These are phyloP conservation scores for Smutsia gigantea DNA, from an alignment of 2,797 vertebrate genomes.

Conservation along the genomic window DNA sequence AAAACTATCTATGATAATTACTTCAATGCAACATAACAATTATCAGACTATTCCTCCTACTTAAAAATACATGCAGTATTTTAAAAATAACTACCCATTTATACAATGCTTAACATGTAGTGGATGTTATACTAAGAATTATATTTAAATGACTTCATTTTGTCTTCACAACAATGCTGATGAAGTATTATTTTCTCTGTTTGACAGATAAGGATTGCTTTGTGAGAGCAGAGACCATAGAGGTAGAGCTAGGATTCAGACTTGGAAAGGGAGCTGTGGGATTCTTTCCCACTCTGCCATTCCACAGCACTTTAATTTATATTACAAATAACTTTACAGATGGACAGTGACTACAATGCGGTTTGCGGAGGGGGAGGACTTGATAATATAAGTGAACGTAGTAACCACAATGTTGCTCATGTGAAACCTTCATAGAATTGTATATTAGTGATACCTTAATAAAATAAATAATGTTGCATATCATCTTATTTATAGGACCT, in stretches of 20 bases:
- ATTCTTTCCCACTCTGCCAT: accelerated
- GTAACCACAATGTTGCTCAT: too few species aligned
- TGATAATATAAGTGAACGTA: too few species aligned
- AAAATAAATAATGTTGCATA: too few species aligned
- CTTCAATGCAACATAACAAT: not conserved
- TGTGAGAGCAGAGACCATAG: not conserved
- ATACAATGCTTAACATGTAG: not conserved
- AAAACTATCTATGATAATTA: not conserved
- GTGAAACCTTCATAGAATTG: too few species aligned
- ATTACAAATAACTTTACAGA: not conserved
- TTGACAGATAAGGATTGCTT: not conserved
- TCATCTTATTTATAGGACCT: too few species aligned
- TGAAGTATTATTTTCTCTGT: not conserved
- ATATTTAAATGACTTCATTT: not conserved
- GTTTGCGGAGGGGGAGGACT: too few species aligned
- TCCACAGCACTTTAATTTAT: not conserved
- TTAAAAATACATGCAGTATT: not conserved
- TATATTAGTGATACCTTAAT: too few species aligned
- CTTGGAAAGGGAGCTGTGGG: not conserved
- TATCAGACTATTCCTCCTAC: not conserved
- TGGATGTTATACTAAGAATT: not conserved
- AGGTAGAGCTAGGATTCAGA: not conserved
- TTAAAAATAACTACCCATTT: not conserved
- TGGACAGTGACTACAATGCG: too few species aligned
- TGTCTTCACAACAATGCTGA: not conserved